Conservation (phyloP, 2,888 invertebrate genomes). For the Synanthedon andrenaeformis region DNA sequence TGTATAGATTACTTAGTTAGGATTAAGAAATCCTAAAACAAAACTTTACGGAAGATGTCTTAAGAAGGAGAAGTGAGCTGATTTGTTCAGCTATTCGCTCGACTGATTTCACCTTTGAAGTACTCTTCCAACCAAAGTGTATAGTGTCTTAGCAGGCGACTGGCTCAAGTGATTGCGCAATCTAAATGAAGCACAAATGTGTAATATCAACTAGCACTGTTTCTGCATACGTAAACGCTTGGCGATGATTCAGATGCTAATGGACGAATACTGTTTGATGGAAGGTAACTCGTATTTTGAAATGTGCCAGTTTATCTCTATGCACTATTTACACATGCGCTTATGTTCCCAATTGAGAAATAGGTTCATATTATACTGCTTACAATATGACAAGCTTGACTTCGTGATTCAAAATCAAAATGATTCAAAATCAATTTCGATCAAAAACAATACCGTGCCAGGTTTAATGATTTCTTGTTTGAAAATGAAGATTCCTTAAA, state of each 20-base stretch:
- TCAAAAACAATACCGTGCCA: no score
- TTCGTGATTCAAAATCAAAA: no score
- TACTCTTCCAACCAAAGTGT: background rate
- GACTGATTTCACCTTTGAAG: background rate
- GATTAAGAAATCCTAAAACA: no score
- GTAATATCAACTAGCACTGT: conserved; percentile 10
- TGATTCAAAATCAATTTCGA: no score
- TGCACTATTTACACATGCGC: background rate
- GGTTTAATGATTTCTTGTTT: no score
- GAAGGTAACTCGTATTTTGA: background rate
- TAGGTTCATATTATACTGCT: no score
- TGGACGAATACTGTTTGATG: conserved; percentile 11
- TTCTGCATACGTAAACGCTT: conserved; percentile 10
- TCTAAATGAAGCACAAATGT: conserved; percentile 2
- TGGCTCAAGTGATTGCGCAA: background rate
- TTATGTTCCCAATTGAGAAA: no score
- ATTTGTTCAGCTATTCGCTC: background rate
- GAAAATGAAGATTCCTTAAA: no score
- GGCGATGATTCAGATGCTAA: conserved; percentile 9
- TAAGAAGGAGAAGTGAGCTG: no score
- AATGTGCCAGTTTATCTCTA: background rate
- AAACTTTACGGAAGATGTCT: no score
- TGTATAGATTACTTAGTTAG: no score
- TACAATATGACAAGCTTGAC: no score
- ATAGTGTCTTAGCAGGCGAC: background rate